These are phyloP conservation scores for Garrulus glandarius DNA, from an alignment of 2,797 vertebrate species.

Conservation along the genomic window DNA sequence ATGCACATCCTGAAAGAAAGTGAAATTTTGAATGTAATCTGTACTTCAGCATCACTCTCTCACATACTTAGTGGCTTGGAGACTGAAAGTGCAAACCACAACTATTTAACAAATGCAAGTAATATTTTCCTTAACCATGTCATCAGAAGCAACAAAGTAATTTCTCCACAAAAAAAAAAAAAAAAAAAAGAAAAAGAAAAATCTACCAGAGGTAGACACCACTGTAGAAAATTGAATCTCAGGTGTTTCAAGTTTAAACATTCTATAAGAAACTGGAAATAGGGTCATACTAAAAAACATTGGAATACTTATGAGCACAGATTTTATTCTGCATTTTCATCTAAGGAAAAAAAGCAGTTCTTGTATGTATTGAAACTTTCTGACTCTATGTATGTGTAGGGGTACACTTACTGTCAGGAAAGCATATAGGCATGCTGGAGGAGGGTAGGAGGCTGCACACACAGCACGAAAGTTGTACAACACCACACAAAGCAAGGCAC, in stretches of 20 bases:
- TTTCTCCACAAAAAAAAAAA: not conserved
- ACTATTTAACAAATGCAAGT: not conserved
- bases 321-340: not conserved
- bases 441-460: not conserved
- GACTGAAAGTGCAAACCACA: not conserved
- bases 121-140: not conserved
- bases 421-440: not conserved
- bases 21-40: not conserved
- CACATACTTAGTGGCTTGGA: not conserved
- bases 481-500: not conserved
- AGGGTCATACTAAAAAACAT: not conserved
- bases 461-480: not conserved
- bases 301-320: not conserved
- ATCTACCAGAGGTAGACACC: not conserved
- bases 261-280: not conserved
- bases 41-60: not conserved
- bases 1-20: not conserved
- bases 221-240: not conserved
- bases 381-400: not conserved
- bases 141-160: not conserved
- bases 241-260: not conserved
- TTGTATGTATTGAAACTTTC: not conserved
- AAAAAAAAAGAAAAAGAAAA: not conserved
- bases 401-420: not conserved
- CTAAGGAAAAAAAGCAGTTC: not conserved